Conservation (phyloP, 2,113 vertebrate species). For the Eulacestoma nigropectus region DNA sequence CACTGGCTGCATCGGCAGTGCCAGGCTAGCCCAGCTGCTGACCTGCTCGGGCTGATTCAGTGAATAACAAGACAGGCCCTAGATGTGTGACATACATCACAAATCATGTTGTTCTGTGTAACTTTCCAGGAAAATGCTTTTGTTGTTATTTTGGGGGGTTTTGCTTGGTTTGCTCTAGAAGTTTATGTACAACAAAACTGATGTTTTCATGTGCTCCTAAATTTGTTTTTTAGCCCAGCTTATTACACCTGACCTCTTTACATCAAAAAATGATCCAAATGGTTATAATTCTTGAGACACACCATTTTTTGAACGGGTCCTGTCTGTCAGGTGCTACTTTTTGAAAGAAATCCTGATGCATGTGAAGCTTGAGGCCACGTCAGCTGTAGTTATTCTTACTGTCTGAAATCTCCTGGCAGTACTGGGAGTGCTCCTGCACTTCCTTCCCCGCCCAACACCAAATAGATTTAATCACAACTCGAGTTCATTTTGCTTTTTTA, state of each 20-base stretch:
- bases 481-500: not conserved
- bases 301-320: not conserved
- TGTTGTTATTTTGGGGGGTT: not conserved
- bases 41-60: not conserved
- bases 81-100: not conserved
- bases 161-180: not conserved
- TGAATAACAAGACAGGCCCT: too few relatives aligned
- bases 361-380: fast-evolving
- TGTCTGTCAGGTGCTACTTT: not conserved
- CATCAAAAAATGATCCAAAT: not conserved
- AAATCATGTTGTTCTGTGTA: not conserved
- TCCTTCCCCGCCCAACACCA: not conserved
- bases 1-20: not conserved
- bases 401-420: not conserved
- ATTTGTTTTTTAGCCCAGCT: not conserved
- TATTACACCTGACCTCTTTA: not conserved
- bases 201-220: not conserved
- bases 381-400: not conserved
- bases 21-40: not conserved
- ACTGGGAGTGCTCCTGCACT: not conserved
- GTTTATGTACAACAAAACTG: not conserved
- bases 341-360: not conserved
- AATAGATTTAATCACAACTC: not conserved
- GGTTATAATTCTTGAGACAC: not conserved
- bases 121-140: not conserved